Percentiles rank a stretch among this genome's conserved stretches.
Conservation (phyloP, 2,888 invertebrate species). For the Encarsia formosa region DNA sequence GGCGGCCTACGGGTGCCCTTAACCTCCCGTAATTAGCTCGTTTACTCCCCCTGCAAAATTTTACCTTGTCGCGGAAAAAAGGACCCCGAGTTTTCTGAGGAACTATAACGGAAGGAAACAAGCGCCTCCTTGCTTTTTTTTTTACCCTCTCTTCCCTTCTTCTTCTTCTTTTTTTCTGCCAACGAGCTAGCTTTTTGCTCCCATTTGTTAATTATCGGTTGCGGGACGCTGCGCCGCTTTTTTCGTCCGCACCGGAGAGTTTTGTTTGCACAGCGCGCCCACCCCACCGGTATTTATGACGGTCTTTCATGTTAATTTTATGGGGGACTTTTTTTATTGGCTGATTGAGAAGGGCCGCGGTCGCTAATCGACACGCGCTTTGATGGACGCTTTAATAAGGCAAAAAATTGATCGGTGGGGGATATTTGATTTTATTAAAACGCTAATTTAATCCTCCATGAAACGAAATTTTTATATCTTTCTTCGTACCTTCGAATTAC, state of each 20-base stretch:
- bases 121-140: not conserved
- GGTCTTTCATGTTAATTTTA: conserved; percentile 21
- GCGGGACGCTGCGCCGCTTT: conserved; percentile 16
- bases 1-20: conserved; percentile 21
- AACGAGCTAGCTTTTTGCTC: conserved; percentile 7
- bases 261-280: conserved; percentile 14
- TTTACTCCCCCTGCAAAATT: conserved; percentile 23
- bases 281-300: no score
- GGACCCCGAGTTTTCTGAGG: not conserved
- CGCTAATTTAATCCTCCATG: no score
- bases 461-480: no score
- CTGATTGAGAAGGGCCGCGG: no score
- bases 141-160: not conserved
- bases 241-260: conserved; percentile 3
- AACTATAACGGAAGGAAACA: conserved; percentile 13
- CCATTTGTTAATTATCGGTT: conserved; percentile 29
- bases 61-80: conserved; percentile 18
- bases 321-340: no score
- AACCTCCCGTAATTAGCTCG: conserved; percentile 26
- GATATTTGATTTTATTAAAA: no score
- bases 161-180: not conserved
- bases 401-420: no score
- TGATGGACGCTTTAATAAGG: no score
- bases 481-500: no score
- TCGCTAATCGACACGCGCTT: no score